Conservation (phyloP, 2,113 vertebrate species). For the Chelonoidis abingdonii region DNA sequence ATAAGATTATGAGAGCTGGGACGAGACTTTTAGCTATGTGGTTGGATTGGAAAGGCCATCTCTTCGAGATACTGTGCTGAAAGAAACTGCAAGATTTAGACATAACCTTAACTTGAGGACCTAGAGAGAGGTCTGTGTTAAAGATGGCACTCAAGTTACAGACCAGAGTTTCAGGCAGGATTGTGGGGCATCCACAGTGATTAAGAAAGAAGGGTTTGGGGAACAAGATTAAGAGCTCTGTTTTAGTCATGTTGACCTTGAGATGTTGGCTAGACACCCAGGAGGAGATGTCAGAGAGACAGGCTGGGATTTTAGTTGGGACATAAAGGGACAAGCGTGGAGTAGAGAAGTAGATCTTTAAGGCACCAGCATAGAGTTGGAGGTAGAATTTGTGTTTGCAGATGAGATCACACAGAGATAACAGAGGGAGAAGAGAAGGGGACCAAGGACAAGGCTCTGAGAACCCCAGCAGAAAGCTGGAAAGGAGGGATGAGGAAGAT, state of each 20-base stretch:
- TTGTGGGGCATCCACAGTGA: neutral
- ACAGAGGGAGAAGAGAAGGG: neutral
- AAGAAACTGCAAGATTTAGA: neutral
- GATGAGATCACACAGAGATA: conserved; percentile 13
- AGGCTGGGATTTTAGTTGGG: neutral
- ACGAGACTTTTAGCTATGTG: neutral
- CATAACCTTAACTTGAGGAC: neutral
- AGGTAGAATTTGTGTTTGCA: conserved; percentile 12
- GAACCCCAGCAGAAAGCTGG: neutral
- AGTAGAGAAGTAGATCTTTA: conserved; percentile 15
- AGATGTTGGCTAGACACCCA: neutral
- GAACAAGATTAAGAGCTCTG: neutral
- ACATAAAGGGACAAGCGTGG: neutral
- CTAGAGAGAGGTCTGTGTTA: neutral
- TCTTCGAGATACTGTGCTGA: neutral
- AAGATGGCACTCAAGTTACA: neutral
- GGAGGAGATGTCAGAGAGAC: neutral
- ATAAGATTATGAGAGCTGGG: neutral
- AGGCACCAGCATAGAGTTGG: neutral
- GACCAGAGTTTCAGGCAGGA: neutral
- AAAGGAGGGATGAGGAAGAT: neutral
- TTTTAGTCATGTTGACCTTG: neutral
- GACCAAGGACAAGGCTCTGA: neutral
- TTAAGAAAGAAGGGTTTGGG: neutral
- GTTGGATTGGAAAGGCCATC: neutral